Evolutionary conservation across 2,888 invertebrate genomes (phyloP).

Genomic region (Stenichneumon culpator): DNA sequence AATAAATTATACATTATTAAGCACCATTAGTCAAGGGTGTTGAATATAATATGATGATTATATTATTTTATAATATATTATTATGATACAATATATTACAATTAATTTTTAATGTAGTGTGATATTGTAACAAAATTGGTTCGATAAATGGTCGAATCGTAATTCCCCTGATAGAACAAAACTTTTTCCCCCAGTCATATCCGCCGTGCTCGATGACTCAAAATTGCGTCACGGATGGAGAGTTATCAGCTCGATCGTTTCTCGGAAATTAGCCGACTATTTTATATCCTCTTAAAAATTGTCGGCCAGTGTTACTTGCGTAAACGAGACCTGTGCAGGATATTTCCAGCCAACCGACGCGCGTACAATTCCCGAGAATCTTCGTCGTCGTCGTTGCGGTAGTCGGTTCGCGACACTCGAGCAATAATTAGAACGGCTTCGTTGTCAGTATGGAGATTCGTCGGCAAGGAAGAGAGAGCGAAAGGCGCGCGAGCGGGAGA

Average conservation of each 20-base stretch:
- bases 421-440: constrained; percentile 79
- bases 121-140: no score
- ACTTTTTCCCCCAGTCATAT: neutral
- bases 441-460: constrained; percentile 79
- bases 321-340: constrained; percentile 13
- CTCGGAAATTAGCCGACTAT: neutral
- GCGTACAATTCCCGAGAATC: constrained; percentile 55
- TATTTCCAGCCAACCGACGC: constrained; percentile 1
- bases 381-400: constrained; percentile 61
- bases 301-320: neutral
- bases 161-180: no score
- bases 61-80: no score
- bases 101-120: no score
- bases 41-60: no score
- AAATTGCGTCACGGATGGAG: constrained; percentile 2
- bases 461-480: constrained; percentile 52
- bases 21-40: no score
- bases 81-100: no score
- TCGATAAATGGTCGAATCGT: no score
- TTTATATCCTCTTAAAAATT: neutral
- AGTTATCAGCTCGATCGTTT: neutral
- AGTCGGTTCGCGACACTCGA: constrained; percentile 72
- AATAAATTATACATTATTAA: no score
- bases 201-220: neutral
- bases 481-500: constrained; percentile 2